These are phyloP conservation scores for Kryptolebias marmoratus DNA, from an alignment of 2,113 vertebrate genomes.

Conservation along the genomic window DNA sequence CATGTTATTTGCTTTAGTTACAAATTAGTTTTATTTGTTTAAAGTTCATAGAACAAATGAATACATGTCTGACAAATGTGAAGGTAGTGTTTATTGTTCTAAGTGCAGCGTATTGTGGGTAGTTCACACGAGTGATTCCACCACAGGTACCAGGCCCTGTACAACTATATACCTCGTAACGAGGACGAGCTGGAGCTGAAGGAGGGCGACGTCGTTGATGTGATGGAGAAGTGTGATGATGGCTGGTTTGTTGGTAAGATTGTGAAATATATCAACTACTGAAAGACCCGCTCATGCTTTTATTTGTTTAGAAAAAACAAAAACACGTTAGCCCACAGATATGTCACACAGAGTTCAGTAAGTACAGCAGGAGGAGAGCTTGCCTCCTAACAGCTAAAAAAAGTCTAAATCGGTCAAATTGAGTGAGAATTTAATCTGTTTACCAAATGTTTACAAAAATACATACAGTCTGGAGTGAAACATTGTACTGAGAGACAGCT, in stretches of 20 bases:
- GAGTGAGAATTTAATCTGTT: no score
- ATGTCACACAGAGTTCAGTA: background rate
- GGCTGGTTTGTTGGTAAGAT: conserved; percentile 97
- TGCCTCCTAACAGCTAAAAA: background rate
- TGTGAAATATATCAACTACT: background rate
- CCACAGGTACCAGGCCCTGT: conserved; percentile 94
- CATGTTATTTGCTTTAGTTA: no score
- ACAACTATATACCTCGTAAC: conserved; percentile 96
- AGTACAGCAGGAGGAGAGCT: background rate
- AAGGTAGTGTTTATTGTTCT: background rate
- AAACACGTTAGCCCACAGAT: background rate
- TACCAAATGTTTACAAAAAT: no score
- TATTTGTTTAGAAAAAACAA: background rate
- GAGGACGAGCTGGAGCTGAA: conserved; percentile 97
- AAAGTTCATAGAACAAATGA: no score
- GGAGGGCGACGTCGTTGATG: conserved; percentile 94
- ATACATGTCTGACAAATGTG: background rate
- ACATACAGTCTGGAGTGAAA: no score
- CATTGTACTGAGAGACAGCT: no score
- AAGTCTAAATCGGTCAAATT: background rate
- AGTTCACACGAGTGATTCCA: background rate
- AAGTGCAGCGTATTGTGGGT: background rate
- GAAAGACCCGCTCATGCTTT: background rate
- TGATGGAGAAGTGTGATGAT: conserved; percentile 98
- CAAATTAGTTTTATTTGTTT: no score